A percentile compares a stretch with the other conserved stretches of the same genome.
Conservation (phyloP, 2,113 vertebrate species). For the Bothrops jararaca region DNA sequence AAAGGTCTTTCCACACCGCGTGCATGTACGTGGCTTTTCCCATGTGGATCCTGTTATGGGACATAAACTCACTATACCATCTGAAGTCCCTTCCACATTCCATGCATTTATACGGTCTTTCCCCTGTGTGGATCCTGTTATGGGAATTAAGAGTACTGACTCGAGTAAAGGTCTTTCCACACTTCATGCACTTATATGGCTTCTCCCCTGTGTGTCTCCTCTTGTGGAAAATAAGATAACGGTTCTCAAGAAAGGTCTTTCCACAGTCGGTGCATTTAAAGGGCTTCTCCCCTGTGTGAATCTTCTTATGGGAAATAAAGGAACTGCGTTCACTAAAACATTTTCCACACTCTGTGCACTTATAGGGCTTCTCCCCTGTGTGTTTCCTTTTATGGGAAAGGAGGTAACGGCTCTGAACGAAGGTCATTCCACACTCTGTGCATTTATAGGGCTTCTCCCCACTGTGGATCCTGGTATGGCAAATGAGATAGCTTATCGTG, state of each 20-base stretch:
- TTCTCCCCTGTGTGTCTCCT: background rate
- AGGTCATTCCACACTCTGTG: background rate
- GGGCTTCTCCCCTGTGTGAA: background rate
- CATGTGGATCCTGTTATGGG: background rate
- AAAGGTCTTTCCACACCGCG: background rate
- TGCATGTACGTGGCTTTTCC: background rate
- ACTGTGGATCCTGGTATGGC: background rate
- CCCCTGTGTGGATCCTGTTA: background rate
- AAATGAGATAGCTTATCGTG: background rate
- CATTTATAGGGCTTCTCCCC: background rate
- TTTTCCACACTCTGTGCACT: background rate
- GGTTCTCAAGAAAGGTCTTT: background rate
- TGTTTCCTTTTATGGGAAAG: background rate
- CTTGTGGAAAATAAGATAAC: background rate
- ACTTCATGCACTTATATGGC: background rate
- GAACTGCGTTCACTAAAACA: background rate
- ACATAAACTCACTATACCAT: background rate
- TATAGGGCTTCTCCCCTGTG: background rate
- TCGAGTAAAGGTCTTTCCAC: background rate
- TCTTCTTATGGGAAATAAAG: background rate
- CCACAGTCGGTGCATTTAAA: background rate
- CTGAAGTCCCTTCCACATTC: background rate
- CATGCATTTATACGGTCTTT: background rate
- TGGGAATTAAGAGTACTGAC: background rate
- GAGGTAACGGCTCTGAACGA: background rate